Evolutionary conservation across 2,797 vertebrate species (phyloP), one percentile per base, ranked within the genome.

Genomic region (Agapornis canus): DNA sequence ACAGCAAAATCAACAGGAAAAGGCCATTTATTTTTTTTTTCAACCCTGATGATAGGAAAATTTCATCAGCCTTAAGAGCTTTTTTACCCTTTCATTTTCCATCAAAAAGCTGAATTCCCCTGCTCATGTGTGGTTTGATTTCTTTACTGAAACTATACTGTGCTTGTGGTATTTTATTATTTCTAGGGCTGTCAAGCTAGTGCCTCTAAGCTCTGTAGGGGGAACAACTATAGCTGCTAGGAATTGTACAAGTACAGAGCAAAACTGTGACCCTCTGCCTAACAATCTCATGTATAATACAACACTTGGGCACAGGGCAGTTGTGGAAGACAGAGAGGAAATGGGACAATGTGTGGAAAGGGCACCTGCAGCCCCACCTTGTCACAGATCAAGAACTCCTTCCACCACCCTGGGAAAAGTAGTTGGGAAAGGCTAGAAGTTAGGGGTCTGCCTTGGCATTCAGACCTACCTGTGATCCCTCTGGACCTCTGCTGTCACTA

Each of bases 1-100:
- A 91, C 19, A 81, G 72, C 48, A 93, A 93, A 93, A 94, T 88
- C 73, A 81, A 90, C 85, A 92, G 89, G 92, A 95, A 95, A 92
- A 84, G 17, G 60, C 26, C 4, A 0, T 26, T 54, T 87, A 10
- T 5, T 90, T 80, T 61, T 69, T 66, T 35, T 6, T 77, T 51
- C 37, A 93, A 37, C 37, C 43, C 59, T 83, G 82, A 91, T 79
- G 91, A 94, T 77, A 86, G 72, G 82, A 92, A 91, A 91, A 94
- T 90, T 88, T 93, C 82, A 89, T 92, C 89, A 88, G 63, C 59
- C 72, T 96, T 94, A 88, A 91, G 84, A 91, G 86, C 61, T 88
- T 88, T 95, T 95, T 87, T 91, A 47, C 69, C 16, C 35, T 95
- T 93, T 78, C 85, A 61, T 91, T 93, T 93, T 92, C 63, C 57